These are phyloP conservation scores for Eulemur coronatus DNA, from an alignment of 2,797 vertebrate species.

Conservation along the genomic window DNA sequence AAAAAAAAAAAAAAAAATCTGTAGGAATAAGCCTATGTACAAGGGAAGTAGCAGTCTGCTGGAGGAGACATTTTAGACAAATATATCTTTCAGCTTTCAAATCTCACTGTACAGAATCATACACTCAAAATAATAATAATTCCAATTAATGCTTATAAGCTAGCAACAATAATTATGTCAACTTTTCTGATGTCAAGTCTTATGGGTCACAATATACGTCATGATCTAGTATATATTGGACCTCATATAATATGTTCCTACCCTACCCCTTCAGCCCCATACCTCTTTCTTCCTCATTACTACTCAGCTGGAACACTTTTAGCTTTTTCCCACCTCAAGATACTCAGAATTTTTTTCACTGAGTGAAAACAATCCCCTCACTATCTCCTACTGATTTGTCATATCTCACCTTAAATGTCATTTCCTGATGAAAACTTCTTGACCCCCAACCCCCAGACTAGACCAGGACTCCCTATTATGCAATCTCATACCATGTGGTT, in stretches of 20 bases:
- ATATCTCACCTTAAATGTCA: background rate
- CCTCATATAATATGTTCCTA: background rate
- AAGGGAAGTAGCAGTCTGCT: background rate
- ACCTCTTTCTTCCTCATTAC: background rate
- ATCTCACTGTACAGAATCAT: background rate
- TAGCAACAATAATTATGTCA: background rate
- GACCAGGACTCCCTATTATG: background rate
- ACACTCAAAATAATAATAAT: background rate
- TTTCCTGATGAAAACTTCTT: slow-evolving; percentile 44
- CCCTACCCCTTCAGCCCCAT: background rate
- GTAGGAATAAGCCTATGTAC: background rate
- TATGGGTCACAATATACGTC: background rate
- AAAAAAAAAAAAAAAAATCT: background rate
- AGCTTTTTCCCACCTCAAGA: background rate
- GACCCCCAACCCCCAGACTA: background rate
- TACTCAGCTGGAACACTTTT: background rate
- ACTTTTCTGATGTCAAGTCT: background rate
- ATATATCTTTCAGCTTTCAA: slow-evolving; percentile 31
- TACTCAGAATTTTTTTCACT: background rate
- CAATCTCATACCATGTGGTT: background rate
- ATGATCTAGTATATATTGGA: background rate
- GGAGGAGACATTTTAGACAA: slow-evolving; percentile 12
- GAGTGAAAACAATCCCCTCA: background rate
- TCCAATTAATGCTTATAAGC: background rate
- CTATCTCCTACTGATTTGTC: slow-evolving; percentile 4